A percentile compares a stretch with the other conserved stretches of the same genome.
These are phyloP conservation scores for Tychaedon coryphoeus DNA, from an alignment of 2,113 vertebrate genomes.

Conservation along the genomic window DNA sequence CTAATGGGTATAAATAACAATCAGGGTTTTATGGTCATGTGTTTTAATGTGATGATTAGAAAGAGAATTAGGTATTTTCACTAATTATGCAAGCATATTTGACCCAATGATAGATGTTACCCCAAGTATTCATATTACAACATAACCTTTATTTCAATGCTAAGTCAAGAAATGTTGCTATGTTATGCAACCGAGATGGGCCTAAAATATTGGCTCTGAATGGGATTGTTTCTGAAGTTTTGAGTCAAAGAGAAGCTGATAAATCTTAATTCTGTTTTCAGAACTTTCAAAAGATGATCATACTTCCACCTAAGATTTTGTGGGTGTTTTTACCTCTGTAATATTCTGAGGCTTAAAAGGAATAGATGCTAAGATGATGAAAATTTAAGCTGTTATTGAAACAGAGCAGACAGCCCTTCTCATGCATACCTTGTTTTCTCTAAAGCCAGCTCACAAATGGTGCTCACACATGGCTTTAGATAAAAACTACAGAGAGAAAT, in stretches of 20 bases:
- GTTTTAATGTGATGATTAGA: background rate
- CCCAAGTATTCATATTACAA: background rate
- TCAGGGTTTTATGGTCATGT: background rate
- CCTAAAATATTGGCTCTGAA: background rate
- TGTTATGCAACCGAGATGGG: background rate
- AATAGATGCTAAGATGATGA: background rate
- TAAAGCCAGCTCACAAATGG: background rate
- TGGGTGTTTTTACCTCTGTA: background rate
- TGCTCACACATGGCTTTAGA: background rate
- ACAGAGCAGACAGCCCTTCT: background rate
- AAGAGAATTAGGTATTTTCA: background rate
- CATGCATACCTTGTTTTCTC: background rate
- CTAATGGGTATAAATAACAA: background rate
- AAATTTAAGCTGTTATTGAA: background rate
- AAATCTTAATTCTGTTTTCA: background rate
- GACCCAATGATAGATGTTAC: background rate
- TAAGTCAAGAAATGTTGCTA: background rate
- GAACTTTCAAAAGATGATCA: background rate
- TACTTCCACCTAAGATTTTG: background rate
- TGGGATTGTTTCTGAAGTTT: background rate
- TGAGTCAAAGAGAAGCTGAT: background rate
- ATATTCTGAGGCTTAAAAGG: background rate
- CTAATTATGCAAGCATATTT: background rate
- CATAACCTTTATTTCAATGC: background rate
- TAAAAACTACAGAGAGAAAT: background rate